Evolutionary conservation across 2,113 vertebrate species (phyloP).

Genomic region (Misgurnus anguillicaudatus): DNA sequence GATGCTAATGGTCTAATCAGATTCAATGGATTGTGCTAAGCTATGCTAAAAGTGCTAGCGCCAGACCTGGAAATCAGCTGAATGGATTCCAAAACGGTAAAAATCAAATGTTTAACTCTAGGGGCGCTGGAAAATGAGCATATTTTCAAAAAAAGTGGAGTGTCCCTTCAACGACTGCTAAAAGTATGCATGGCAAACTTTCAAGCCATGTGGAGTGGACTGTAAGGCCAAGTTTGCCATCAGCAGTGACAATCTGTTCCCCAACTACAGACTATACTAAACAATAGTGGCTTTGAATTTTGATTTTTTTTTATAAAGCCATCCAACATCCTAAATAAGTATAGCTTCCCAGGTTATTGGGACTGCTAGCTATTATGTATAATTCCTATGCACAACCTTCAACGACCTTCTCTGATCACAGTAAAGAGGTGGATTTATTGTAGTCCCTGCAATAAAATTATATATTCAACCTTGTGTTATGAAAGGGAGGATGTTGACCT

Average conservation of each 20-base stretch:
- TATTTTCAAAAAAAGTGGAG: no score
- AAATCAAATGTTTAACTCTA: no score
- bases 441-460: background rate
- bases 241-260: background rate
- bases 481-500: constrained; percentile 2
- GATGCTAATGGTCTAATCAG: no score
- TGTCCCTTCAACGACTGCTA: background rate
- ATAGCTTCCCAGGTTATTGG: background rate
- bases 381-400: background rate
- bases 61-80: no score
- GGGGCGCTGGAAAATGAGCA: no score
- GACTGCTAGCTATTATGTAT: background rate
- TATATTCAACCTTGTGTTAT: constrained; percentile 15
- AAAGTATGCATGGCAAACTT: background rate
- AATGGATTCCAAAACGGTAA: no score
- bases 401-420: background rate
- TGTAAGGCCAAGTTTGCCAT: background rate
- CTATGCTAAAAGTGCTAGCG: no score
- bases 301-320: background rate
- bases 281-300: background rate
- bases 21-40: no score
- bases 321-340: background rate
- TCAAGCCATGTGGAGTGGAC: background rate
- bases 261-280: background rate
- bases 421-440: background rate